Evolutionary conservation across 2,797 vertebrate genomes (phyloP), one percentile per base, ranked within the genome.

Genomic region (Melopsittacus undulatus): DNA sequence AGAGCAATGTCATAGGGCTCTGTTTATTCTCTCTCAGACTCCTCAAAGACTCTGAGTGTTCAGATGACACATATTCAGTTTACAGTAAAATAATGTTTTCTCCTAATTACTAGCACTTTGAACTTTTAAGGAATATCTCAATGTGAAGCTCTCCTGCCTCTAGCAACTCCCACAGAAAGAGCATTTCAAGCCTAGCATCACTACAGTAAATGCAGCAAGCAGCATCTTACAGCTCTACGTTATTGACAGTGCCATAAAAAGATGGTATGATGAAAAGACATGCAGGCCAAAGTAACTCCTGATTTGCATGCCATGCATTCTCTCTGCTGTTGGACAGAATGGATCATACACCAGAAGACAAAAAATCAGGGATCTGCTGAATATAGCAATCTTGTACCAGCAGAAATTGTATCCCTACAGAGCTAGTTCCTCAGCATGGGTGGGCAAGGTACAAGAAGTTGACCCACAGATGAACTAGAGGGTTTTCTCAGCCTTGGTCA

Each of bases 101-200:
- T 83, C 36, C 42, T 86, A 19, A 75, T 85, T 79, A 7, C 57
- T 46, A 86, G 34, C 38, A 13, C 76, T 92, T 77, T 78, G 87
- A 94, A 91, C 84, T 83, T 83, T 34, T 21, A 38, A 89, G 79
- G 4, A 34, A 66, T 32, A 76, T 69, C 91, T 76, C 38, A 59
- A 77, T 76, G 46, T 46, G 66, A 72, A 66, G 66, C 59, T 90
- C 36, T 84, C 43, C 51, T 93, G 79, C 89, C 73, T 88, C 69
- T 81, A 66, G 67, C 84, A 80, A 86, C 80, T 87, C 79, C 79
- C 76, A 93, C 73, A 87, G 91, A 91, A 74, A 68, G 67, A 94
- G 66, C 52, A 83, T 95, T 85, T 91, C 73, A 87, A 91, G 56
- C 59, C 86, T 22, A 94, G 46, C 69, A 34, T 46, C 3, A 7